phyloP scores from a whole-genome alignment of 2,888 invertebrate species.

The Drosophila infuscata region DNA sequence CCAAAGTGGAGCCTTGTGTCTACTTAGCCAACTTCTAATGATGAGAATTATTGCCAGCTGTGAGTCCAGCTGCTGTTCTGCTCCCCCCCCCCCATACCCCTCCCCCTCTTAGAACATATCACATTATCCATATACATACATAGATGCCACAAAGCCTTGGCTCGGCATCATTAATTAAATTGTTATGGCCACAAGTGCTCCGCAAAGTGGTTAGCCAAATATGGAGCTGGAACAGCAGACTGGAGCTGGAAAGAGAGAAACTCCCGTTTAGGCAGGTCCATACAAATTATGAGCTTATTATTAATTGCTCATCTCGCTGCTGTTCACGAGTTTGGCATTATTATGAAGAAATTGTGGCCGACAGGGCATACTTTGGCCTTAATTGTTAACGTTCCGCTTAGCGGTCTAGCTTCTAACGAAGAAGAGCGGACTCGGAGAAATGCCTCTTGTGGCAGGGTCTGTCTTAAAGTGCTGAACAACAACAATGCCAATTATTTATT shows the following conservation, averaged over 20 bases:
- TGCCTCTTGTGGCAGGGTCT: conserved; percentile 1
- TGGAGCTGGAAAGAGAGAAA: conserved; percentile 22
- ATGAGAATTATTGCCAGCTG: conserved; percentile 56
- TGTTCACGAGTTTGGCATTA: conserved; percentile 50
- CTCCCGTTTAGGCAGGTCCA: conserved; percentile 66
- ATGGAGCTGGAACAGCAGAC: conserved; percentile 25
- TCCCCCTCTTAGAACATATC: background rate
- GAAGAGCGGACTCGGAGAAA: conserved; percentile 5
- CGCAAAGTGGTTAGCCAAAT: conserved; percentile 28
- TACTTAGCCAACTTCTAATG: conserved; percentile 17
- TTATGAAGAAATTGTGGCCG: conserved; percentile 75
- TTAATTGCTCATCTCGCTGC: conserved; percentile 77
- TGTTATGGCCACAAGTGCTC: conserved; percentile 58
- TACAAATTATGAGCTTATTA: conserved; percentile 84
- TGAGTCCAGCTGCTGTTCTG: conserved; percentile 24
- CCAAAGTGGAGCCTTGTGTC: background rate
- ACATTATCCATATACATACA: conserved; percentile 1
- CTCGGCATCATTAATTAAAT: conserved; percentile 77
- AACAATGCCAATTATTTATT: conserved; percentile 80
- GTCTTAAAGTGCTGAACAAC: conserved; percentile 64
- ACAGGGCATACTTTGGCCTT: conserved; percentile 71
- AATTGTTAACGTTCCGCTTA: conserved; percentile 77
- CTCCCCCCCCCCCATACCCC: background rate
- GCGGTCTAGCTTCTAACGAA: conserved; percentile 34
- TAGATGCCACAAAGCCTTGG: conserved; percentile 31